These are phyloP conservation scores for Acanthurus tractus DNA, from an alignment of 2,797 vertebrate genomes.

Conservation along the genomic window DNA sequence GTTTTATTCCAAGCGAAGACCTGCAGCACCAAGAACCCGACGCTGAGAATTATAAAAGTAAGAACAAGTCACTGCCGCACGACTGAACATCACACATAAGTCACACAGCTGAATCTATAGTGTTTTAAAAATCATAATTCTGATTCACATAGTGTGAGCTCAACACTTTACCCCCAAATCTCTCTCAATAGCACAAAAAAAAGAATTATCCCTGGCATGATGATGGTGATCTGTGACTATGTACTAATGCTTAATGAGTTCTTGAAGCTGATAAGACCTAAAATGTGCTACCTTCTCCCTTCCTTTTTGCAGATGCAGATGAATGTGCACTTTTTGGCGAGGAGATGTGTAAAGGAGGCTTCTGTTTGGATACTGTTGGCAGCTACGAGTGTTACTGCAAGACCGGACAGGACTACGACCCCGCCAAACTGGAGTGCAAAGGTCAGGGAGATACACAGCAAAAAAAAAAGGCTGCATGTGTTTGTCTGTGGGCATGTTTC, in stretches of 20 bases:
- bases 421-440: slow-evolving; percentile 92
- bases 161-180: background rate
- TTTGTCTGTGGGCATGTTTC: background rate
- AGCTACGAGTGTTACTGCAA: slow-evolving; percentile 98
- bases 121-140: no score
- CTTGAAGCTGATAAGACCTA: background rate
- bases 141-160: background rate
- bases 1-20: slow-evolving; percentile 89
- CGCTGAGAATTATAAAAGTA: slow-evolving; percentile 89
- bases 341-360: slow-evolving; percentile 97
- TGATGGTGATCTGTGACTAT: background rate
- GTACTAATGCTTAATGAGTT: slow-evolving; percentile 1
- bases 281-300: background rate
- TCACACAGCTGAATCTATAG: no score
- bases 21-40: slow-evolving; percentile 78
- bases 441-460: slow-evolving; percentile 84
- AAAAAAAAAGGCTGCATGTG: background rate
- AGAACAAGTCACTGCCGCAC: background rate
- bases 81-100: no score
- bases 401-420: slow-evolving; percentile 94
- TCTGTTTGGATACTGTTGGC: slow-evolving; percentile 90
- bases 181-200: background rate
- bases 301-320: slow-evolving; percentile 89
- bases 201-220: background rate
- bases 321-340: slow-evolving; percentile 93